These are phyloP conservation scores for Clunio marinus DNA, from an alignment of 2,888 invertebrate genomes.

Conservation along the genomic window DNA sequence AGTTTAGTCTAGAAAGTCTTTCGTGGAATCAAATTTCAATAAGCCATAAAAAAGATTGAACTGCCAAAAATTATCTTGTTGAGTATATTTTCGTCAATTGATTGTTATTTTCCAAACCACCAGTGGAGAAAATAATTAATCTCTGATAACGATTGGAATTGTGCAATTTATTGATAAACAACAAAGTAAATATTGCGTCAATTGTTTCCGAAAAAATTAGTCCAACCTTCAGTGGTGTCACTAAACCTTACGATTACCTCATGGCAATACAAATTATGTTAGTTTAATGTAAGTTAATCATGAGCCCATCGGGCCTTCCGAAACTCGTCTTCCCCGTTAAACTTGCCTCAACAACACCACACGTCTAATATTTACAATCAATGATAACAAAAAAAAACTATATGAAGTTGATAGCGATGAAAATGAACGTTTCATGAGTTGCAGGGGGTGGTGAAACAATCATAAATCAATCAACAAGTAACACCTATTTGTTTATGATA, in stretches of 20 bases:
- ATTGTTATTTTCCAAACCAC: background rate
- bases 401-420: background rate
- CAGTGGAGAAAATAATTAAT: slow-evolving; percentile 8
- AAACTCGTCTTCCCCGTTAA: background rate
- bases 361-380: background rate
- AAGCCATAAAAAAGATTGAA: too few relatives aligned
- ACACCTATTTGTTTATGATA: slow-evolving; percentile 22
- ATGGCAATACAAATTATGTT: too few relatives aligned
- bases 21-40: too few relatives aligned
- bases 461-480: slow-evolving; percentile 36
- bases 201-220: background rate
- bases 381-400: background rate
- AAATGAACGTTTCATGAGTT: background rate
- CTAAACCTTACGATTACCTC: background rate
- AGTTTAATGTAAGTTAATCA: too few relatives aligned
- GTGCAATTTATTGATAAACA: slow-evolving; percentile 2
- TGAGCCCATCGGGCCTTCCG: background rate
- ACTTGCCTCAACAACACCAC: background rate
- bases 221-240: slow-evolving; percentile 19
- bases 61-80: too few relatives aligned
- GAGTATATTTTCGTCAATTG: too few relatives aligned
- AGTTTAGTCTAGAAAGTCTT: too few relatives aligned
- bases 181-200: slow-evolving; percentile 4
- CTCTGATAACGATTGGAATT: background rate
- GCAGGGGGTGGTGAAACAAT: background rate